Evolutionary conservation across 64 coral and sea anemone genomes (phyloP).

Genomic region (Acropora yongei): DNA sequence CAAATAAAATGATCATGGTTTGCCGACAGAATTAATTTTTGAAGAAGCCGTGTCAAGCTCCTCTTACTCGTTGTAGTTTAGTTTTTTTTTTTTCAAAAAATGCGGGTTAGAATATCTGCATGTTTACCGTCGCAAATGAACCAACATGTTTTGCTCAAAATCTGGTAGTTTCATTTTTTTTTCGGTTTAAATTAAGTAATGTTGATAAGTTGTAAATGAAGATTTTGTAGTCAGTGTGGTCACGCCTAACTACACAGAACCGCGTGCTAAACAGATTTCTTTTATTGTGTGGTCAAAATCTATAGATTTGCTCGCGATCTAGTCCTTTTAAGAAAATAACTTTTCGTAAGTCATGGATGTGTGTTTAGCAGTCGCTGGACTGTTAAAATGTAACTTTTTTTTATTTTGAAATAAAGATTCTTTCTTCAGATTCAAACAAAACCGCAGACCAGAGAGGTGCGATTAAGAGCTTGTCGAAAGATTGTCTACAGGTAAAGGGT

Average conservation of each 20-base stretch:
- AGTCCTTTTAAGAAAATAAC: background rate
- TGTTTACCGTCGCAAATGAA: too few relatives aligned
- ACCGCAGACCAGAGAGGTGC: background rate
- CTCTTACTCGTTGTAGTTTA: background rate
- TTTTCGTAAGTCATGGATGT: background rate
- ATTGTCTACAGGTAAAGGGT: background rate
- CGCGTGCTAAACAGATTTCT: background rate
- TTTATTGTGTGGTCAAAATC: background rate
- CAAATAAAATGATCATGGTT: conserved; percentile 25
- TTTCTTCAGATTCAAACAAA: background rate
- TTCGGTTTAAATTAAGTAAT: too few relatives aligned
- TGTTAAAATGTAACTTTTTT: too few relatives aligned
- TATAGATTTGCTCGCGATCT: too few relatives aligned
- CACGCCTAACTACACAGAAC: background rate
- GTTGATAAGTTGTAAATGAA: too few relatives aligned
- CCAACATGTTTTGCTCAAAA: background rate
- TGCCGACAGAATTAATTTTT: conserved; percentile 16
- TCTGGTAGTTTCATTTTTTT: too few relatives aligned
- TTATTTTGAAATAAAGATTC: too few relatives aligned
- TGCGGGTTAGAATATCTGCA: too few relatives aligned
- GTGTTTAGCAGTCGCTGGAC: too few relatives aligned
- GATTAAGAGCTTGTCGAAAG: background rate
- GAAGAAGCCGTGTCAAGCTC: background rate
- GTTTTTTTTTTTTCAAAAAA: too few relatives aligned
- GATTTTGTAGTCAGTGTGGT: background rate